Conservation (phyloP, 2,888 invertebrate species). For the Argyresthia albistria region DNA sequence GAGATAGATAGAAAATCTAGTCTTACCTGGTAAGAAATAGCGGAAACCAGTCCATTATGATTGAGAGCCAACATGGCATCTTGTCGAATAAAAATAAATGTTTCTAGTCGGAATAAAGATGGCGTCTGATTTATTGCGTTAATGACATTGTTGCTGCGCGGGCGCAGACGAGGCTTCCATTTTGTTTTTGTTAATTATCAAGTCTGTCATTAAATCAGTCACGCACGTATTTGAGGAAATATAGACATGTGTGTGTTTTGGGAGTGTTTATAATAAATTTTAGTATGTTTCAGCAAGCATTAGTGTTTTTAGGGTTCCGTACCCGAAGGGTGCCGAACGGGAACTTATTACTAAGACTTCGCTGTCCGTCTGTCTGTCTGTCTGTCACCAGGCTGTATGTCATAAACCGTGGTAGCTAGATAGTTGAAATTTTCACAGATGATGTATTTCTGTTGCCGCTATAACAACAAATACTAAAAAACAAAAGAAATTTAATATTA, state of each 20-base stretch:
- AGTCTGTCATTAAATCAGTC: constrained; percentile 41
- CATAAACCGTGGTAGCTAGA: too few species aligned
- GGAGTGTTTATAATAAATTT: background rate
- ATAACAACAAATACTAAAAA: too few species aligned
- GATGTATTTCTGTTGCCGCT: too few species aligned
- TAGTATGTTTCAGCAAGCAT: too few species aligned
- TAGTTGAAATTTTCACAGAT: too few species aligned
- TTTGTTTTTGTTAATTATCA: constrained; percentile 53
- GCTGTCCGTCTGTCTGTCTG: too few species aligned
- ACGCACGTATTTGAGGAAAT: constrained; percentile 24
- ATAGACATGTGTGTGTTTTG: constrained; percentile 20
- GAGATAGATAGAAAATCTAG: background rate
- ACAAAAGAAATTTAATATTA: too few species aligned
- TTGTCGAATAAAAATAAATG: constrained; percentile 37
- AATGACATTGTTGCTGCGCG: constrained; percentile 53
- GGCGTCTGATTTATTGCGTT: constrained; percentile 59
- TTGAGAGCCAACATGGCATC: constrained; percentile 18
- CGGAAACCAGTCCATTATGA: constrained; percentile 14
- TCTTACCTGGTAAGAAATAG: background rate
- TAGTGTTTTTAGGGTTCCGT: too few species aligned
- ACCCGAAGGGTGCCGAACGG: too few species aligned
- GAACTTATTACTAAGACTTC: too few species aligned
- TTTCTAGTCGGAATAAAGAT: constrained; percentile 53
- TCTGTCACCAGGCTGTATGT: too few species aligned
- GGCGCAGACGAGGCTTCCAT: constrained; percentile 45